phyloP scores from a whole-genome alignment of 2,797 vertebrate species.

The Eulemur albifrons region DNA sequence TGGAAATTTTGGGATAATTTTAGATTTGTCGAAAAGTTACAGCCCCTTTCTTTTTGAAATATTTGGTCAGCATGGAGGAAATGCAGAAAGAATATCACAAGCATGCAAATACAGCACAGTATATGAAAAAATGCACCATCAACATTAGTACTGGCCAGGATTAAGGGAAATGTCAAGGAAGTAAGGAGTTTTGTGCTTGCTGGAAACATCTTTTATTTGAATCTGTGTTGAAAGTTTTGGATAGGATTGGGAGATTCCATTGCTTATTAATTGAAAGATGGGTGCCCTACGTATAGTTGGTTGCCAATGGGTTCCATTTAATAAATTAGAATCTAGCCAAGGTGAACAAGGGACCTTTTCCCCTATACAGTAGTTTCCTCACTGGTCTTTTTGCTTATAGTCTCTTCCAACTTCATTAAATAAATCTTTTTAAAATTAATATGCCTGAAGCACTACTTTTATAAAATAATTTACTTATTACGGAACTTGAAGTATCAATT shows the following conservation, averaged over 20 bases:
- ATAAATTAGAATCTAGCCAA: slow-evolving; percentile 33
- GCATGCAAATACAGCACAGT: not conserved
- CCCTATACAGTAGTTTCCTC: not conserved
- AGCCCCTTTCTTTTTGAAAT: not conserved
- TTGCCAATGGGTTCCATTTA: not conserved
- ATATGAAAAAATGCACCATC: not conserved
- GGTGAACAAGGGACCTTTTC: not conserved
- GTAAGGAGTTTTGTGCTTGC: not conserved
- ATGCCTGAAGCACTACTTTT: not conserved
- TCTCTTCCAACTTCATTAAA: slow-evolving; percentile 28
- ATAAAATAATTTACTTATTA: not conserved
- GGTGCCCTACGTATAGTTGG: not conserved
- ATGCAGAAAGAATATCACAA: not conserved
- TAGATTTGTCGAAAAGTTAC: slow-evolving; percentile 20
- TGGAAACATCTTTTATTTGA: slow-evolving; percentile 22
- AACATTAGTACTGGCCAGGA: not conserved
- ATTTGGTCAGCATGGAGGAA: slow-evolving; percentile 17
- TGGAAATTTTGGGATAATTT: not conserved
- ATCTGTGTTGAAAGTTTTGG: not conserved
- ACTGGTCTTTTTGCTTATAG: not conserved
- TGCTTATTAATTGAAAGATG: slow-evolving; percentile 29
- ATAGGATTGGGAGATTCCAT: not conserved
- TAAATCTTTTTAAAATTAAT: not conserved
- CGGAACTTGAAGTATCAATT: not conserved
- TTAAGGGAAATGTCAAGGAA: not conserved